These are phyloP conservation scores for Megaustenia siamemsis DNA, from an alignment of 2,888 invertebrate genomes.

Conservation along the genomic window DNA sequence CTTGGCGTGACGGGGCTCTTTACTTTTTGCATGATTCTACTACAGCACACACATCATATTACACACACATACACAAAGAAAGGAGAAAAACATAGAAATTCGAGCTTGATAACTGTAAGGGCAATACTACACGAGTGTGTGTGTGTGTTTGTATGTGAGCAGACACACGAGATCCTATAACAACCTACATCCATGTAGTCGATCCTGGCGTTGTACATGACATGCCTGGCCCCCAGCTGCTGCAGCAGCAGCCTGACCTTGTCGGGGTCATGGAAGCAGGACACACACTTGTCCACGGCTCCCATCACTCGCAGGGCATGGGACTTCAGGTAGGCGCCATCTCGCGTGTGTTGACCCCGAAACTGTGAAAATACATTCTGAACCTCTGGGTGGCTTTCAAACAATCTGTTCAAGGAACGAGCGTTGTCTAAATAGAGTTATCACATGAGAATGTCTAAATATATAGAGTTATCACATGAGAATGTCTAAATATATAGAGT, in stretches of 20 bases:
- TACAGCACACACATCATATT: too few species aligned
- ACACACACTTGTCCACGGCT: constrained; percentile 83
- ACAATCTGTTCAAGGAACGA: too few species aligned
- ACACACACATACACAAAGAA: not conserved
- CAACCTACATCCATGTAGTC: constrained; percentile 82
- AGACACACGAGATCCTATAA: too few species aligned
- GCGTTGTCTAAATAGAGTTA: too few species aligned
- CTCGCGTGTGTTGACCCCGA: constrained; percentile 80
- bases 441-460: too few species aligned
- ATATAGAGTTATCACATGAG: too few species aligned
- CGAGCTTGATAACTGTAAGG: too few species aligned
- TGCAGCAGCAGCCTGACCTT: constrained; percentile 81
- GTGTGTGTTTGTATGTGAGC: too few species aligned
- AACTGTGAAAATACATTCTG: constrained; percentile 82
- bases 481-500: too few species aligned
- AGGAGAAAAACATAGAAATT: not conserved
- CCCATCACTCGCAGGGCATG: constrained; percentile 83
- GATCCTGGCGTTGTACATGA: constrained; percentile 82
- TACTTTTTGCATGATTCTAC: too few species aligned
- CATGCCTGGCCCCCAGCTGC: constrained; percentile 82
- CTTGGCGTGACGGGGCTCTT: too few species aligned
- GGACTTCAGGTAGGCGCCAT: constrained; percentile 81
- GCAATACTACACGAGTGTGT: too few species aligned
- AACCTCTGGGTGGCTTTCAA: constrained; percentile 83
- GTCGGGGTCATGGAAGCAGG: constrained; percentile 81